Conservation (phyloP, 2,888 invertebrate species). For the Cerceris ruficornis region DNA sequence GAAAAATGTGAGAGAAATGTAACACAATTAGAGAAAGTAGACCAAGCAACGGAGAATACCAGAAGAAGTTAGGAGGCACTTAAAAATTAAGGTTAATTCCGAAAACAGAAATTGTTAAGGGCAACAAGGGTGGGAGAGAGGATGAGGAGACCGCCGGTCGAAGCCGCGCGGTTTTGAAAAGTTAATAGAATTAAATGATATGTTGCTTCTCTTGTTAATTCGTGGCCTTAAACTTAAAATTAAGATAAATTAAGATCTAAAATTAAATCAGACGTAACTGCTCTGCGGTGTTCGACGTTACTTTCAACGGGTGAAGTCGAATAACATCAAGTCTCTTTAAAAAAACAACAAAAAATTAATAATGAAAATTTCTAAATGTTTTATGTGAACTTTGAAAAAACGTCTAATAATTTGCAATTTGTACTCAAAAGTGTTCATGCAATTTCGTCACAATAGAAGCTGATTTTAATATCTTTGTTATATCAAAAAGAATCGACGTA, state of each 20-base stretch:
- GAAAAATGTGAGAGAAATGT: constrained; percentile 18
- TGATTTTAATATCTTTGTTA: neutral
- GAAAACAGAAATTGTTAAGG: constrained; percentile 57
- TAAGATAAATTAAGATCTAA: constrained; percentile 71
- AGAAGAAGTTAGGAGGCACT: constrained; percentile 33
- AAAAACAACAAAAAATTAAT: neutral
- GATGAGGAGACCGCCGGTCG: constrained; percentile 16
- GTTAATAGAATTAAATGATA: constrained; percentile 80
- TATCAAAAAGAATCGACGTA: neutral
- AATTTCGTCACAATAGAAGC: neutral
- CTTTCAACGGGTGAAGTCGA: neutral
- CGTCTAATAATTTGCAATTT: neutral
- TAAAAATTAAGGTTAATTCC: constrained; percentile 57
- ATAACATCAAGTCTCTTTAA: neutral
- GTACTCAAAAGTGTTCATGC: neutral
- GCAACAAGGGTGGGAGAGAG: neutral
- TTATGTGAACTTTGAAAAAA: neutral
- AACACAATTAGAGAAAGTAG: constrained; percentile 15
- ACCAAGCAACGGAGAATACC: constrained; percentile 23
- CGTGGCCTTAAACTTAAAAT: constrained; percentile 71
- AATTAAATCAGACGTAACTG: constrained; percentile 57
- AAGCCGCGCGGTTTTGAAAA: constrained; percentile 62
- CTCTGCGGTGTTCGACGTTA: constrained; percentile 19
- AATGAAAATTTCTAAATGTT: neutral
- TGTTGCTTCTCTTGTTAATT: constrained; percentile 80